Evolutionary conservation across 2,113 vertebrate genomes (phyloP).

Genomic region (Calidris pygmaea): DNA sequence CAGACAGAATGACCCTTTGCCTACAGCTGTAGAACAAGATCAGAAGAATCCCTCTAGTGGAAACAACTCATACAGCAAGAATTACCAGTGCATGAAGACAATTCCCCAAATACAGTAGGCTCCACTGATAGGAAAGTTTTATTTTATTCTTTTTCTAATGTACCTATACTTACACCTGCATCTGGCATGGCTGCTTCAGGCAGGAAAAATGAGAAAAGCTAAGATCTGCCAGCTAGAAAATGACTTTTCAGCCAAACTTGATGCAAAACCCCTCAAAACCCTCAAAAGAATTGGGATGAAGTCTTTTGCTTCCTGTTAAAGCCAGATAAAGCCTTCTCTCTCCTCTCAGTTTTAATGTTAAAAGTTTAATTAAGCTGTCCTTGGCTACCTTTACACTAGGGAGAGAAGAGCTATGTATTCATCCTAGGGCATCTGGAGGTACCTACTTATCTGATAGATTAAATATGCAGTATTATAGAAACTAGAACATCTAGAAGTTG

Average conservation of each 20-base stretch:
- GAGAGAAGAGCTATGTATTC: background rate
- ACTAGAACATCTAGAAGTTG: background rate
- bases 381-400: background rate
- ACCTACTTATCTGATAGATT: background rate
- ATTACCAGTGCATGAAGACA: background rate
- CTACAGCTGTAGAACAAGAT: background rate
- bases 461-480: background rate
- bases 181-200: background rate
- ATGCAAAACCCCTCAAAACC: background rate
- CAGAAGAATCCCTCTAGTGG: background rate
- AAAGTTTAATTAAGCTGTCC: background rate
- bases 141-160: background rate
- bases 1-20: background rate
- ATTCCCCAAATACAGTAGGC: background rate
- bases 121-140: background rate
- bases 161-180: background rate
- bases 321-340: background rate
- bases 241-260: background rate
- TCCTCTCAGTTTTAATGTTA: background rate
- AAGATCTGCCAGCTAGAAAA: background rate
- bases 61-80: background rate
- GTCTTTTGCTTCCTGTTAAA: background rate
- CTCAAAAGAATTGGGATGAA: background rate
- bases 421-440: background rate
- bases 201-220: background rate